Percentiles rank a stretch among this genome's conserved stretches.
These are phyloP conservation scores for Caerostris extrusa DNA, from an alignment of 1,140 invertebrate species.

Conservation along the genomic window DNA sequence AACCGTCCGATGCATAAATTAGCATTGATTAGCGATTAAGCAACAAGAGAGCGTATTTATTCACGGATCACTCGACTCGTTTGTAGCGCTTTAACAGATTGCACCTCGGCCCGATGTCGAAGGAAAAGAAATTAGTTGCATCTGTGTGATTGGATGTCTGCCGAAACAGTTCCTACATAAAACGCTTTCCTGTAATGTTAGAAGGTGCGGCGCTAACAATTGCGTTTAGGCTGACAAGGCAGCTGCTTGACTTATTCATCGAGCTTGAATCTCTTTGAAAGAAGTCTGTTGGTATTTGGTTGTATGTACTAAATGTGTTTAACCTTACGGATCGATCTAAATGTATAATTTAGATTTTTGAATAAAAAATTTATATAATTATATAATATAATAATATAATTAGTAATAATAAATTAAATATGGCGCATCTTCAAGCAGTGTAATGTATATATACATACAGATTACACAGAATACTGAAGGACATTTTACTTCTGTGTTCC, in stretches of 20 bases:
- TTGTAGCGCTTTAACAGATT: constrained; percentile 35
- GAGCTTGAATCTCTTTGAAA: background rate
- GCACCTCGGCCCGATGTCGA: background rate
- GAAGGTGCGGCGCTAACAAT: background rate
- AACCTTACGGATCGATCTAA: too few species aligned
- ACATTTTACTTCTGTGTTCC: too few species aligned
- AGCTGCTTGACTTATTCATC: background rate
- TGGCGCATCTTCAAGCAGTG: too few species aligned
- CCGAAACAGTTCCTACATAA: background rate
- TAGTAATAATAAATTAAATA: too few species aligned
- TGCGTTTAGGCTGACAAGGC: background rate
- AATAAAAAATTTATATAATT: too few species aligned
- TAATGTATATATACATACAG: too few species aligned
- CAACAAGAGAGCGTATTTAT: constrained; percentile 54
- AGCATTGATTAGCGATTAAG: constrained; percentile 66
- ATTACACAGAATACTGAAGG: too few species aligned
- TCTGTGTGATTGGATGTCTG: constrained; percentile 56
- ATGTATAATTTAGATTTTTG: too few species aligned
- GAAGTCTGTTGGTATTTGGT: background rate
- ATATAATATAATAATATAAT: too few species aligned
- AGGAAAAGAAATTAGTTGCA: constrained; percentile 61
- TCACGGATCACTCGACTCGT: constrained; percentile 41
- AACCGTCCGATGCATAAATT: constrained; percentile 49
- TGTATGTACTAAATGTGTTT: too few species aligned
- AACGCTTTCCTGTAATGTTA: background rate